Evolutionary conservation across 1,140 invertebrate genomes (phyloP).

Genomic region (Drosophila arawakana): DNA sequence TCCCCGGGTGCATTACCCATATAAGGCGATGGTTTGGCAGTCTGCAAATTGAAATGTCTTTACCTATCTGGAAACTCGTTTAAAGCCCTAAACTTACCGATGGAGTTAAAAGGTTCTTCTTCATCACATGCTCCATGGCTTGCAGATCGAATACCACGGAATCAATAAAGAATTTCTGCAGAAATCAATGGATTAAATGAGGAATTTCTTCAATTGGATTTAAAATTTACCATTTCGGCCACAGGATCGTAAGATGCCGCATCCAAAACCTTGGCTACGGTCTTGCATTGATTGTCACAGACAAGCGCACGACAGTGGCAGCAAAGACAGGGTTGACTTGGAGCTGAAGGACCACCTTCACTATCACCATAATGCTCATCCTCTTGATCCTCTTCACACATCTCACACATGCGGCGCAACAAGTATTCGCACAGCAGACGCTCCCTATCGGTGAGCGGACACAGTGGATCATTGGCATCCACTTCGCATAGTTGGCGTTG

Average conservation of each 20-base stretch:
- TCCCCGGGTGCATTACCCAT: slow-evolving; percentile 24
- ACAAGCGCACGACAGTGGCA: slow-evolving; percentile 69
- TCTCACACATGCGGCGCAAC: slow-evolving; percentile 34
- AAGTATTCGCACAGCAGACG: slow-evolving; percentile 34
- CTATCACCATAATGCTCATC: slow-evolving; percentile 20
- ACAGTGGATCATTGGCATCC: neutral
- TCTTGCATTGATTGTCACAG: slow-evolving; percentile 62
- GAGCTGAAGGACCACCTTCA: neutral
- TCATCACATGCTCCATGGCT: slow-evolving; percentile 74
- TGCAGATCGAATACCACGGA: slow-evolving; percentile 75
- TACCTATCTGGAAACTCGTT: neutral
- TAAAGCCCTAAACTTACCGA: slow-evolving; percentile 44
- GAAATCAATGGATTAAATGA: neutral
- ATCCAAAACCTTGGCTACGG: slow-evolving; percentile 61
- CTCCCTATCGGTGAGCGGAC: slow-evolving; percentile 34
- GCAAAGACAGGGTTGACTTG: slow-evolving; percentile 41
- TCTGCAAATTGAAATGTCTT: neutral
- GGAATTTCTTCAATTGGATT: neutral
- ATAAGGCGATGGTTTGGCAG: slow-evolving; percentile 8
- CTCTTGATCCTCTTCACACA: slow-evolving; percentile 15
- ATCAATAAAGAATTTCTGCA: slow-evolving; percentile 78
- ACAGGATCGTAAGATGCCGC: slow-evolving; percentile 50
- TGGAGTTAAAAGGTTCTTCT: slow-evolving; percentile 52
- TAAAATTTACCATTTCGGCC: slow-evolving; percentile 61
- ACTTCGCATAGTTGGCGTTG: neutral